phyloP scores from a whole-genome alignment of 2,113 vertebrate species.

The Callopanchax toddi region DNA sequence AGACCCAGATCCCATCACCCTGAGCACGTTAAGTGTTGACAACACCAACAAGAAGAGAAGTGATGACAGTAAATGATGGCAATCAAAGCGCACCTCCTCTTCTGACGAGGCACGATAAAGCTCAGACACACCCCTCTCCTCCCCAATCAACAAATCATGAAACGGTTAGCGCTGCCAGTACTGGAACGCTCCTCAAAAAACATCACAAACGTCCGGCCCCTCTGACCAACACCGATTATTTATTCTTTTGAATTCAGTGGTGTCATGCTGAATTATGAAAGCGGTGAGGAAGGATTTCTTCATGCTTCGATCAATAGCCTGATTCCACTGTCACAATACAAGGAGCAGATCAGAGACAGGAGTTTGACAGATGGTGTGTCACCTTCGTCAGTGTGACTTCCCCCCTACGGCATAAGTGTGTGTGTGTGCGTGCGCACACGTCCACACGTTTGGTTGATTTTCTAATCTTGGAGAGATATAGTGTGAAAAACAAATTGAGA shows the following conservation, averaged over 20 bases:
- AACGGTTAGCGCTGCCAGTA: conserved; percentile 46
- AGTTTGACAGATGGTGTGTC: conserved; percentile 72
- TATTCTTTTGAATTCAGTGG: conserved; percentile 58
- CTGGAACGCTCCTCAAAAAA: conserved; percentile 37
- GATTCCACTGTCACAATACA: conserved; percentile 65
- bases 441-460: conserved; percentile 31
- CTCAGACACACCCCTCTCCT: conserved; percentile 38
- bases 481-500: conserved; percentile 56
- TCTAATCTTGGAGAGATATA: conserved; percentile 51
- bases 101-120: conserved; percentile 47
- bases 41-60: conserved; percentile 31
- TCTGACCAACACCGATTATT: conserved; percentile 61
- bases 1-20: conserved; percentile 34
- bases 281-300: conserved; percentile 55
- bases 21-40: conserved; percentile 34
- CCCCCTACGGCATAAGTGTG: not conserved
- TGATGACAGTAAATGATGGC: conserved; percentile 63
- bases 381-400: conserved; percentile 67
- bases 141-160: conserved; percentile 51
- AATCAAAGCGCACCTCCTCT: conserved; percentile 41
- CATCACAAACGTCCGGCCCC: conserved; percentile 53
- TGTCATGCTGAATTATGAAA: conserved; percentile 71
- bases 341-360: conserved; percentile 53
- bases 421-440: conserved; percentile 5
- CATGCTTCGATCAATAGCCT: conserved; percentile 63